Percentiles rank a stretch among this genome's conserved stretches.
phyloP scores from a whole-genome alignment of 2,113 vertebrate genomes.

The Trichomycterus rosablanca region DNA sequence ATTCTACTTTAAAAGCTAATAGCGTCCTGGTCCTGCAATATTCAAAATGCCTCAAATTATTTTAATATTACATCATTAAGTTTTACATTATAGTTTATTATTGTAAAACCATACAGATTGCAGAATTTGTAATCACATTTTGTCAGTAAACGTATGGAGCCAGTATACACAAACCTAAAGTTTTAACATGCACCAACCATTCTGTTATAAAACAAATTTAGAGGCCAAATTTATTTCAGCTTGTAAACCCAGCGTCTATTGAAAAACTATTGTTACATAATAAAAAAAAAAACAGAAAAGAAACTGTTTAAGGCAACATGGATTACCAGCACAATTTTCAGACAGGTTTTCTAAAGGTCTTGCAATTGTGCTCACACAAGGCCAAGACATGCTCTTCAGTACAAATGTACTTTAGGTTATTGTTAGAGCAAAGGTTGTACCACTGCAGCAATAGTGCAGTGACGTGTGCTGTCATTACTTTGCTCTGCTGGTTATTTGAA shows the following conservation, averaged over 20 bases:
- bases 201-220: neutral
- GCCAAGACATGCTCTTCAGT: slow-evolving; percentile 19
- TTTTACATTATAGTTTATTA: slow-evolving; percentile 25
- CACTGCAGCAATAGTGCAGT: slow-evolving; percentile 7
- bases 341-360: slow-evolving; percentile 5
- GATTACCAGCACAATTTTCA: slow-evolving; percentile 3
- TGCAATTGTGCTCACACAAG: slow-evolving; percentile 2
- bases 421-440: slow-evolving; percentile 14
- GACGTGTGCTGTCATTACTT: slow-evolving; percentile 16
- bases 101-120: too few relatives aligned
- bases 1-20: slow-evolving; percentile 35
- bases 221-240: too few relatives aligned
- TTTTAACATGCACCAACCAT: too few relatives aligned
- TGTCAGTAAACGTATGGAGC: too few relatives aligned
- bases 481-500: slow-evolving; percentile 23
- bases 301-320: neutral
- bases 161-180: too few relatives aligned
- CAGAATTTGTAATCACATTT: too few relatives aligned
- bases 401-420: slow-evolving; percentile 13
- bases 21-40: slow-evolving; percentile 2
- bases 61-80: neutral
- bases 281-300: neutral
- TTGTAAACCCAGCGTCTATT: too few relatives aligned
- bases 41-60: too few relatives aligned
- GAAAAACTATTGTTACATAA: neutral